phyloP scores from a whole-genome alignment of 2,888 invertebrate species.

The Oscheius myriophilus region DNA sequence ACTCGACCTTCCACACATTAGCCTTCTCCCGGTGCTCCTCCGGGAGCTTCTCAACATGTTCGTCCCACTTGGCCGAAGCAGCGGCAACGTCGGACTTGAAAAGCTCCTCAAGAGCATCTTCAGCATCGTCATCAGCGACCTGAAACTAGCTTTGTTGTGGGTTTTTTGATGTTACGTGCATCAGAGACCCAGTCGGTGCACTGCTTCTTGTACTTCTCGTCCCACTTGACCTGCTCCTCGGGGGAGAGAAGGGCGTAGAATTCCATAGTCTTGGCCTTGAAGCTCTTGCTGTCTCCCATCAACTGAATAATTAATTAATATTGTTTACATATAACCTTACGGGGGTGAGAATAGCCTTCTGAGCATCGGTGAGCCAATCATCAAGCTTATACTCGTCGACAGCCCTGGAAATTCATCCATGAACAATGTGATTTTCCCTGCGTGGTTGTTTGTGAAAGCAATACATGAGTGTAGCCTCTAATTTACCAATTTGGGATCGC shows the following conservation, averaged over 20 bases:
- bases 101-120: constrained; percentile 35
- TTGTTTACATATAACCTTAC: neutral
- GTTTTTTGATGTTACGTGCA: neutral
- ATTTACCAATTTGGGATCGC: no score
- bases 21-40: constrained; percentile 42
- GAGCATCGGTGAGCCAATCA: constrained; percentile 45
- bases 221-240: constrained; percentile 44
- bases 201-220: constrained; percentile 43
- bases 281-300: constrained; percentile 15
- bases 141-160: neutral
- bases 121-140: constrained; percentile 5
- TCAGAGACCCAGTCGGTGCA: constrained; percentile 49
- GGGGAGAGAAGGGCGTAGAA: constrained; percentile 38
- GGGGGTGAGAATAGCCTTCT: constrained; percentile 37
- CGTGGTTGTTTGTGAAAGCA: no score
- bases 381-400: constrained; percentile 14
- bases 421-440: no score
- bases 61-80: constrained; percentile 40
- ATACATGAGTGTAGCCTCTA: no score
- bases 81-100: constrained; percentile 37
- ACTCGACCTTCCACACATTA: constrained; percentile 41
- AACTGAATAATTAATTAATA: neutral
- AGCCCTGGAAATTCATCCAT: neutral
- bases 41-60: constrained; percentile 46
- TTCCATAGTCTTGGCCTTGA: constrained; percentile 45